phyloP scores from a whole-genome alignment of 2,888 invertebrate species.

The Lepetodrilus schrolli region DNA sequence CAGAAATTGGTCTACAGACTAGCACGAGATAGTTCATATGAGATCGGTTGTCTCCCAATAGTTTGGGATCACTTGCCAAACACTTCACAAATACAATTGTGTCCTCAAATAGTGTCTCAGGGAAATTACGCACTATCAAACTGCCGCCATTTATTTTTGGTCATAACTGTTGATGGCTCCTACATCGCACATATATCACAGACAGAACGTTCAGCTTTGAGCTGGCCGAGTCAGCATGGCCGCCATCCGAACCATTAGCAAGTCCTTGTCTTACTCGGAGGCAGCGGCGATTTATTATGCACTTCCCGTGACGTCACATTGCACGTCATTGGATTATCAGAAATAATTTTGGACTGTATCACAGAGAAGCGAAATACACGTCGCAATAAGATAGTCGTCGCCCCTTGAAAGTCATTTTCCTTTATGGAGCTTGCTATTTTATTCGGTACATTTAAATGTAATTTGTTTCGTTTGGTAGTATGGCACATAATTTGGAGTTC shows the following conservation, averaged over 20 bases:
- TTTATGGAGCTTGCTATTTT: no score
- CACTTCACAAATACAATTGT: no score
- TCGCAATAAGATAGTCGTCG: neutral
- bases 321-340: no score
- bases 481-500: neutral
- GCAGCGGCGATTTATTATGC: neutral
- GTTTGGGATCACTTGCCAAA: no score
- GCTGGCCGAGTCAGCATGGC: no score
- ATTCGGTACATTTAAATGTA: no score
- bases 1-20: no score
- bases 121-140: neutral
- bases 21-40: no score
- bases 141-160: constrained; percentile 21
- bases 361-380: no score
- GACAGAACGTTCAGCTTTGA: neutral
- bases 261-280: neutral
- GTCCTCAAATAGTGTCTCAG: no score
- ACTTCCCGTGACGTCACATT: neutral
- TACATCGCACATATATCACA: neutral
- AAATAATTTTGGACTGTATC: neutral
- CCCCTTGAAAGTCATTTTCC: neutral
- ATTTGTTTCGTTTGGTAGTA: neutral
- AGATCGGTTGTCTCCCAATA: no score
- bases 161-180: neutral
- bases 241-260: no score